Percentiles rank a stretch among this genome's conserved stretches.
Evolutionary conservation across 2,888 invertebrate species (phyloP).

Genomic region (Acrobasis repandana): DNA sequence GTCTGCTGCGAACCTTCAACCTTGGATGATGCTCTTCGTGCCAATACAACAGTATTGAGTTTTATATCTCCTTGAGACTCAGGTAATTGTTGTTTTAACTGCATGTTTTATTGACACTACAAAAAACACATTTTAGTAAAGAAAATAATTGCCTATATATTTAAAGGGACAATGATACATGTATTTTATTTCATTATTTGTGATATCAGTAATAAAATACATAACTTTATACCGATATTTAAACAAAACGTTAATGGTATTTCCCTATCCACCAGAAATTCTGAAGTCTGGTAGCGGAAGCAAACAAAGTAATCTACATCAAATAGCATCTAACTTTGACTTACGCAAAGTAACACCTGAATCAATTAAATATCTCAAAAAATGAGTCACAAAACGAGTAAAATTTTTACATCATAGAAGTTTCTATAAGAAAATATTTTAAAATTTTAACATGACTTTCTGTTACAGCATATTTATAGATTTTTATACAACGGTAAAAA

Average conservation of each 20-base stretch:
- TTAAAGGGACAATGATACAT: neutral
- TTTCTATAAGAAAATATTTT: neutral
- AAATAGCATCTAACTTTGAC: too few species aligned
- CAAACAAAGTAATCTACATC: too few species aligned
- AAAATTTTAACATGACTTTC: slow-evolving; percentile 21
- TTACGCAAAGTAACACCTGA: too few species aligned
- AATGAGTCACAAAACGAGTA: too few species aligned
- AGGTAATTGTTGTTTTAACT: slow-evolving; percentile 59
- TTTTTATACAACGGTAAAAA: slow-evolving; percentile 4
- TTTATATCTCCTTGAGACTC: slow-evolving; percentile 65
- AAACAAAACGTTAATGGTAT: too few species aligned
- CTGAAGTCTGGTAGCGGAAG: too few species aligned
- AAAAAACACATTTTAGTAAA: slow-evolving; percentile 22
- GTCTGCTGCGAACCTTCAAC: slow-evolving; percentile 28
- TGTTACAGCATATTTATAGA: slow-evolving; percentile 22
- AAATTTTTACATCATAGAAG: too few species aligned
- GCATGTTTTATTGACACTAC: slow-evolving; percentile 33
- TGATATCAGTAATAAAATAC: too few species aligned
- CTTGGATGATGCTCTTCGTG: slow-evolving; percentile 26
- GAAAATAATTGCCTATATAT: neutral
- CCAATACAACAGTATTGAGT: slow-evolving; percentile 58
- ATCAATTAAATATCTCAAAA: too few species aligned
- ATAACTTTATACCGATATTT: too few species aligned
- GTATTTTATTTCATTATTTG: too few species aligned
- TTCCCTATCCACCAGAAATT: too few species aligned